phyloP scores from a whole-genome alignment of 1,140 invertebrate genomes.

The Lasioglossum baleicum region DNA sequence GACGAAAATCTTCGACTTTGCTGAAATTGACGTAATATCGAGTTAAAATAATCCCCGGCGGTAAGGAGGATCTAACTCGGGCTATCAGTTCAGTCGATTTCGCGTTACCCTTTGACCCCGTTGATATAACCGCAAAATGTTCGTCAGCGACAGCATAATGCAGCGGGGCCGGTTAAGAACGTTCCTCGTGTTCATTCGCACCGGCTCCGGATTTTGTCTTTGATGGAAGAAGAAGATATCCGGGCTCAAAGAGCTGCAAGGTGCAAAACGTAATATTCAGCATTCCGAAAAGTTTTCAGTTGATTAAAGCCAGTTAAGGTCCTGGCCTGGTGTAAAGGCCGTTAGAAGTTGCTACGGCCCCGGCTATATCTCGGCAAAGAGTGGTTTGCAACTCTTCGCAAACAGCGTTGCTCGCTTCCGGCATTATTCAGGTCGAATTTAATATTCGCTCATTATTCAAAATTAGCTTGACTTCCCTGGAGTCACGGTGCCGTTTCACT shows the following conservation, averaged over 20 bases:
- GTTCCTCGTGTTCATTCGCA: not conserved
- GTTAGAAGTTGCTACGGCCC: constrained; percentile 50
- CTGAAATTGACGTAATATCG: no score
- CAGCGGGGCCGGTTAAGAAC: not conserved
- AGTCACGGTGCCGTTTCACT: constrained; percentile 13
- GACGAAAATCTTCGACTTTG: no score
- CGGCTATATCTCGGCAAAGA: constrained; percentile 55
- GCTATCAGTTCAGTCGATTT: not conserved
- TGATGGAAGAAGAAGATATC: not conserved
- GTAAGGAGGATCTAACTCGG: no score
- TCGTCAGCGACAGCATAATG: not conserved
- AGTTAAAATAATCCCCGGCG: no score
- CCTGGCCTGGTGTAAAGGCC: constrained; percentile 30
- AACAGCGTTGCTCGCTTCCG: constrained; percentile 47
- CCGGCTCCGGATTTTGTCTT: constrained; percentile 4
- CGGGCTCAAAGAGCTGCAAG: constrained; percentile 34
- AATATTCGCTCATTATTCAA: constrained; percentile 68
- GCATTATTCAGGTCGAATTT: constrained; percentile 62
- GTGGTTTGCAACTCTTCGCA: constrained; percentile 58
- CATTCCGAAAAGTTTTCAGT: constrained; percentile 65
- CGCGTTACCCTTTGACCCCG: not conserved
- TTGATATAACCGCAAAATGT: not conserved
- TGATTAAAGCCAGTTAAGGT: constrained; percentile 69
- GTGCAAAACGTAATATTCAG: constrained; percentile 55
- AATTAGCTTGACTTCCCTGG: constrained; percentile 58